phyloP scores from a whole-genome alignment of 2,797 vertebrate species.

The Pseudochromis fuscus region DNA sequence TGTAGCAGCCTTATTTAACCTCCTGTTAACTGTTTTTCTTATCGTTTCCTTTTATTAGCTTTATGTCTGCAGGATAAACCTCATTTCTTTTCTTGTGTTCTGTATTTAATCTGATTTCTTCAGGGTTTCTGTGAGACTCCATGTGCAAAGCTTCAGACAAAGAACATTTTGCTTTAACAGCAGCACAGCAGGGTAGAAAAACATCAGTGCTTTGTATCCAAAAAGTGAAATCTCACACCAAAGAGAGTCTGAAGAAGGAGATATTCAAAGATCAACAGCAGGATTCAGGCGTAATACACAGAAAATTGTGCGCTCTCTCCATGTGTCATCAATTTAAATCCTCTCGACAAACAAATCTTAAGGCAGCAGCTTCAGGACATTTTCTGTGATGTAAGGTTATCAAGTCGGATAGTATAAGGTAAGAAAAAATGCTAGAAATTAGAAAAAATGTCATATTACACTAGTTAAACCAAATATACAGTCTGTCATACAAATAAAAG shows the following conservation, averaged over 20 bases:
- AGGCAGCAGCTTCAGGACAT: neutral
- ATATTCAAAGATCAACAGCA: neutral
- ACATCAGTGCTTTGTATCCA: neutral
- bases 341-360: neutral
- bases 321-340: neutral
- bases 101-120: constrained; percentile 5
- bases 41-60: neutral
- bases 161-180: neutral
- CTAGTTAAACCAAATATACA: too few species aligned
- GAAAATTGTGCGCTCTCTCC: neutral
- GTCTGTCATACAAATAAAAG: too few species aligned
- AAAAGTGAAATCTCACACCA: neutral
- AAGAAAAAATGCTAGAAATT: too few species aligned
- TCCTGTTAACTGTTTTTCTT: neutral
- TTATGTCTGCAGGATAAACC: neutral
- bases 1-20: constrained; percentile 2
- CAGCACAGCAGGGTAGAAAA: neutral
- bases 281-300: too few species aligned
- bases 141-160: neutral
- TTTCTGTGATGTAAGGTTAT: too few species aligned
- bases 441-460: too few species aligned
- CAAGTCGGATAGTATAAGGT: too few species aligned
- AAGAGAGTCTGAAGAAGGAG: neutral
- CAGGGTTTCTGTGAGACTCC: neutral
- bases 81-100: constrained; percentile 3